Evolutionary conservation across 2,113 vertebrate genomes (phyloP).

Genomic region (Neotragus pygmaeus): DNA sequence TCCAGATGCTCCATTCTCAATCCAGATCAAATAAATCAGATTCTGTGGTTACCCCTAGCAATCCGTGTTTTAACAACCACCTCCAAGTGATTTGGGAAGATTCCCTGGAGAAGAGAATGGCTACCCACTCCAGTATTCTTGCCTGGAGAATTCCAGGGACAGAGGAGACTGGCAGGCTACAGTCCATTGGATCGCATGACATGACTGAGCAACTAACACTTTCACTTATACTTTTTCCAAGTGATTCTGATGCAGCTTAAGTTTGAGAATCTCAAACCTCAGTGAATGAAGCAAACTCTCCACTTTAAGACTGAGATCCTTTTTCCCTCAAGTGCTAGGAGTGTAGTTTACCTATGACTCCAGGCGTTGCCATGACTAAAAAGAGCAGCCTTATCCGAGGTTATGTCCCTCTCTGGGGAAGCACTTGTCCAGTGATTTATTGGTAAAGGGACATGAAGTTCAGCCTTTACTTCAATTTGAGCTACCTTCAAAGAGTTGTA

Average conservation of each 20-base stretch:
- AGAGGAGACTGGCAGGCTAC: not conserved
- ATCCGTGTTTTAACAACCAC: not conserved
- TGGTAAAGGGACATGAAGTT: not conserved
- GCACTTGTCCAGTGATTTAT: not conserved
- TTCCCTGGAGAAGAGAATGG: not conserved
- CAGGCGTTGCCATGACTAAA: not conserved
- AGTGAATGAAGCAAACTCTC: no score
- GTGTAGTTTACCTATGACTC: not conserved
- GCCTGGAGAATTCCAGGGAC: not conserved
- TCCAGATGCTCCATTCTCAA: not conserved
- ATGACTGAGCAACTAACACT: not conserved
- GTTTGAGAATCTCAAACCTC: not conserved
- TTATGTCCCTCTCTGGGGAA: not conserved
- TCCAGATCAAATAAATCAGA: not conserved
- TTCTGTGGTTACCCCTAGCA: not conserved
- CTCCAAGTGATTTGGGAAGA: not conserved
- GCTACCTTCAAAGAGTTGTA: not conserved
- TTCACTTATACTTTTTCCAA: not conserved
- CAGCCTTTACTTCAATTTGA: not conserved
- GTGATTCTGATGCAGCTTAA: not conserved
- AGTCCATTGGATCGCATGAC: not conserved
- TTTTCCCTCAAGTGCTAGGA: not conserved
- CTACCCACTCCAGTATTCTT: not conserved
- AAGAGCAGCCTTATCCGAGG: not conserved
- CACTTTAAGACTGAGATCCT: not conserved